Percentiles rank a stretch among this genome's conserved stretches.
Evolutionary conservation across 2,888 invertebrate species (phyloP).

Genomic region (Venusia cambrica): DNA sequence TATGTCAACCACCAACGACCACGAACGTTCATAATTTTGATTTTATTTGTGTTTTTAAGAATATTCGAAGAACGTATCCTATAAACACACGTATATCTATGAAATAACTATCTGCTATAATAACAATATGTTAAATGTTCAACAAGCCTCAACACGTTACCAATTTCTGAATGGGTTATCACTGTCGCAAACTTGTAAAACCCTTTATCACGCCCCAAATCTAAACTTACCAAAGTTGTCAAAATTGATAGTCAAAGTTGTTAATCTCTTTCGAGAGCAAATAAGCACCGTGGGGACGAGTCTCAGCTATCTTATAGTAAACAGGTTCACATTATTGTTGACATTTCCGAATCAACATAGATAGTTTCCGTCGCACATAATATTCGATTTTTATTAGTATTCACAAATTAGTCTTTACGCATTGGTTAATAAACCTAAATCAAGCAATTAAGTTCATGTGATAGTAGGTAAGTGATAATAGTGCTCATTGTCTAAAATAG

Average conservation of each 20-base stretch:
- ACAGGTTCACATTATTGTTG: constrained; percentile 46
- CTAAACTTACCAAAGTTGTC: constrained; percentile 45
- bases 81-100: too few species aligned
- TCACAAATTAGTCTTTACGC: too few species aligned
- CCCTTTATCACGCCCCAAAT: constrained; percentile 45
- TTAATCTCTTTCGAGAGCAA: constrained; percentile 51
- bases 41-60: too few species aligned
- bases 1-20: constrained; percentile 38
- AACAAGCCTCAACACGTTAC: constrained; percentile 9
- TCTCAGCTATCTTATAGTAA: constrained; percentile 46
- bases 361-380: too few species aligned
- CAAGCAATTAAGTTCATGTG: too few species aligned
- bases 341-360: too few species aligned
- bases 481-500: too few species aligned
- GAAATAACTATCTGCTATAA: too few species aligned
- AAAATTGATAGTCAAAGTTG: constrained; percentile 53
- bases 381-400: too few species aligned
- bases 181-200: constrained; percentile 36
- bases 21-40: constrained; percentile 39
- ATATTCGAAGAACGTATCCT: too few species aligned
- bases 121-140: background rate
- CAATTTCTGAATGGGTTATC: constrained; percentile 9
- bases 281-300: constrained; percentile 52
- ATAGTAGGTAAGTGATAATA: too few species aligned
- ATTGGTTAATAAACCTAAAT: too few species aligned